A percentile compares a stretch with the other conserved stretches of the same genome.
phyloP scores from a whole-genome alignment of 2,797 vertebrate species.

The Clarias platycephalus region DNA sequence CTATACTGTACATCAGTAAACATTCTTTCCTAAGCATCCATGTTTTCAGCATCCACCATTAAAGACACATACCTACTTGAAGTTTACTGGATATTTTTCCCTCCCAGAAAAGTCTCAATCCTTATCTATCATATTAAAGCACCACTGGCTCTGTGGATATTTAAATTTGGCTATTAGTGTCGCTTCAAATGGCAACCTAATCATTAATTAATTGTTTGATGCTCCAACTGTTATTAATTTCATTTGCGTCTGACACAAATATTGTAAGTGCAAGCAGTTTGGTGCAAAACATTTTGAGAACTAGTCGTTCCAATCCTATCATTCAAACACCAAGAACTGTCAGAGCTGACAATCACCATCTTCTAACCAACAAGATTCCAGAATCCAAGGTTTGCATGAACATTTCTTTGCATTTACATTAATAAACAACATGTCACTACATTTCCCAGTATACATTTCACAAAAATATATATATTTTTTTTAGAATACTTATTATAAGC shows the following conservation, averaged over 20 bases:
- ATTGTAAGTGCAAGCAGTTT: not conserved
- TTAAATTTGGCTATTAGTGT: constrained; percentile 20
- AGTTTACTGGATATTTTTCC: not conserved
- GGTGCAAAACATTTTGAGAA: not conserved
- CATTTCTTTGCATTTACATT: no score
- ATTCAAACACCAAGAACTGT: no score
- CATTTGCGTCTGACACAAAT: constrained; percentile 6
- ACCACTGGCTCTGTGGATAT: constrained; percentile 19
- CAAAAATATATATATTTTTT: no score
- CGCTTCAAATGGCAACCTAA: constrained; percentile 13
- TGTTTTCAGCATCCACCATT: not conserved
- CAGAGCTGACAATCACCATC: no score
- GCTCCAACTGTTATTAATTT: constrained; percentile 16
- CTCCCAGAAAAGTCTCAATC: constrained; percentile 1
- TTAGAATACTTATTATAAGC: no score
- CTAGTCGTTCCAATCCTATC: no score
- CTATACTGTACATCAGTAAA: not conserved
- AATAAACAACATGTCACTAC: no score
- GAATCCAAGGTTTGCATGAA: no score
- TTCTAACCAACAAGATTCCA: no score
- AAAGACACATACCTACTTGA: not conserved
- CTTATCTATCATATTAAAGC: constrained; percentile 26
- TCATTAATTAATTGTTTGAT: constrained; percentile 18
- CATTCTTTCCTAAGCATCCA: not conserved
- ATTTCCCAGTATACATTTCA: no score